Base-by-base conservation (phyloP, 2,797 vertebrate genomes). In the Petrocephalus sullivani region DNA sequence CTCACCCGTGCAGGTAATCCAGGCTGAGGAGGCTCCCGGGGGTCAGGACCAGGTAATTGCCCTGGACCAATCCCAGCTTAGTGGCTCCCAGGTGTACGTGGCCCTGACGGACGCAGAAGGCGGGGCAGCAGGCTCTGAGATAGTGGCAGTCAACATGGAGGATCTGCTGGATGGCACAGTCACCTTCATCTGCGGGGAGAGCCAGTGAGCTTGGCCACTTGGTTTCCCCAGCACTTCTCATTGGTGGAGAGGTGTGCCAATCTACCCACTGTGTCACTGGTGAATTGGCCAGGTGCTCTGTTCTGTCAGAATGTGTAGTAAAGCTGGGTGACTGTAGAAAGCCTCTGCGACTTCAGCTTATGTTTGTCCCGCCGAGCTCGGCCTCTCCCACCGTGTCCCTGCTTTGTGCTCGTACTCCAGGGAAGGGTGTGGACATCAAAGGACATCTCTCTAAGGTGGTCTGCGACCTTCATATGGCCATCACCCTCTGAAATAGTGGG, bases 71-170 rank as follows among this genome's bases (percentile, higher is more conserved):
- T 89, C 95, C 0, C 95, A 95, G 37, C 92, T 96, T 0, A 49
- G 90, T 0, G 91, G 90, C 0, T 94, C 96, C 0, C 96, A 95
- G 91, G 95, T 98, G 90, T 96, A 96, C 19, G 95, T 97, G 89
- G 93, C 92, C 0, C 91, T 98, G 89, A 93, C 95, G 0, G 94
- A 96, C 75, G 91, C 94, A 4, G 93, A 93, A 4, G 90, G 90
- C 16, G 90, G 89, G 0, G 90, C 93, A n/a, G 7, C 90, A 12
- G 90, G 93, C 4, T 92, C 94, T 0, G 95, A 96, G 90, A 94
- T 97, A 41, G 94, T 98, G 91, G 94, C 96, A 0, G 96, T 97
- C 90, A 96, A 96, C 12, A 90, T 97, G 95, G 96, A 97, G 19
- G 96, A 97, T 46, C 93, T 97, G 61, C 94, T 97, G 88, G 96